Evolutionary conservation across 2,797 vertebrate genomes (phyloP), one percentile per base, ranked within the genome.

Genomic region (Oreochromis grahami): DNA sequence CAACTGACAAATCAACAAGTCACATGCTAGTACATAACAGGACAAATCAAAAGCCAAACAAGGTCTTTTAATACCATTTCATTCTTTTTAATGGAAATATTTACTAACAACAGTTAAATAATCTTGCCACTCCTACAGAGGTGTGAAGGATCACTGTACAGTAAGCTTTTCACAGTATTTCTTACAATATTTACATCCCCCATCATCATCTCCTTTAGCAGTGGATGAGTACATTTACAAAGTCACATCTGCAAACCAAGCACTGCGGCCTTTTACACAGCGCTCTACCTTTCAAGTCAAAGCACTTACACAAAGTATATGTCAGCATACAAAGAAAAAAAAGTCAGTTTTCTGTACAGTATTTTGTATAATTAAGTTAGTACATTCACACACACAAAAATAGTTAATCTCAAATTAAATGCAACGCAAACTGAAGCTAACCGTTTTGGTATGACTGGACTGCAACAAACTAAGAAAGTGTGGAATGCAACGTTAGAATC

Each of bases 111-210:
- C 86, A 93, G 93, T 95, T 95, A 93, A 95, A 94, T 95, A 92
- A 92, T 84, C 87, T 88, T 87, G 51, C 88, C 88, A 91, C 88
- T 92, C 83, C 79, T 84, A 92, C 79, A 87, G 87, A 95, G 86
- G 80, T 89, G 82, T 90, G 91, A 94, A 93, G 87, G 86, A 90
- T 93, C 86, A 94, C 94, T 95, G 93, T 96, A 96, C 95, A 96
- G 91, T 90, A 86, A 92, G 86, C 90, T 86, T 93, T 93, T 93
- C 93, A 94, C 95, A 96, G 94, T 94, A 89, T 94, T 95, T 95
- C 89, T 95, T 93, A 97, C 95, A 96, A 91, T 96, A 96, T 96
- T 94, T 96, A 96, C 96, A 96, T 53, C 83, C 83, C 87, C 78
- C 52, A 72, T n/a, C 83, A 87, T 84, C 80, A 8, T 85, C 90